These are phyloP conservation scores for Bubo blakistoni DNA, from an alignment of 2,113 vertebrate species.

Conservation along the genomic window DNA sequence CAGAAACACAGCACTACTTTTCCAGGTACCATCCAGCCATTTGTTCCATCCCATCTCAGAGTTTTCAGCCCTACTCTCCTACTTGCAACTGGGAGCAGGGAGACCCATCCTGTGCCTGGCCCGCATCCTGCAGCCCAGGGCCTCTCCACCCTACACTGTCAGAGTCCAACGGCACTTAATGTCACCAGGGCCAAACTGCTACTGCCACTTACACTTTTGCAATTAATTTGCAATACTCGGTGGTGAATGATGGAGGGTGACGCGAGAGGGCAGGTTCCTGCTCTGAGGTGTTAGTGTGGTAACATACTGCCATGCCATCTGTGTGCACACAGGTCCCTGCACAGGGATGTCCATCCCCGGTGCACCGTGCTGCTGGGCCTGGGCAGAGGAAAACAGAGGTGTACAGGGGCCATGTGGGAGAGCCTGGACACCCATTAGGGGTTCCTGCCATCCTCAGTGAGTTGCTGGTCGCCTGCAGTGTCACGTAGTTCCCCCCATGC, in stretches of 20 bases:
- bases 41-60: neutral
- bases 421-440: neutral
- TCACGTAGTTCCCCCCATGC: neutral
- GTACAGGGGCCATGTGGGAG: neutral
- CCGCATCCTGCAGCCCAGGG: neutral
- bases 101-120: neutral
- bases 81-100: neutral
- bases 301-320: neutral
- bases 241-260: neutral
- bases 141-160: neutral
- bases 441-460: neutral
- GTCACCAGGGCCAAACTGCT: neutral
- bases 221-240: neutral
- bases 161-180: neutral
- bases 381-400: neutral
- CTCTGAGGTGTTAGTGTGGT: neutral
- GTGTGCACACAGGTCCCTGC: neutral
- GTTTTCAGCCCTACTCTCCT: neutral
- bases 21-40: neutral
- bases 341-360: fast-evolving
- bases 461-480: neutral
- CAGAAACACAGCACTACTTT: neutral
- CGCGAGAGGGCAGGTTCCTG: neutral
- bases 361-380: neutral
- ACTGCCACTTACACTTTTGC: neutral